Conservation (phyloP, 92 coral and sea anemone genomes). For the Phenganax subtilis region DNA sequence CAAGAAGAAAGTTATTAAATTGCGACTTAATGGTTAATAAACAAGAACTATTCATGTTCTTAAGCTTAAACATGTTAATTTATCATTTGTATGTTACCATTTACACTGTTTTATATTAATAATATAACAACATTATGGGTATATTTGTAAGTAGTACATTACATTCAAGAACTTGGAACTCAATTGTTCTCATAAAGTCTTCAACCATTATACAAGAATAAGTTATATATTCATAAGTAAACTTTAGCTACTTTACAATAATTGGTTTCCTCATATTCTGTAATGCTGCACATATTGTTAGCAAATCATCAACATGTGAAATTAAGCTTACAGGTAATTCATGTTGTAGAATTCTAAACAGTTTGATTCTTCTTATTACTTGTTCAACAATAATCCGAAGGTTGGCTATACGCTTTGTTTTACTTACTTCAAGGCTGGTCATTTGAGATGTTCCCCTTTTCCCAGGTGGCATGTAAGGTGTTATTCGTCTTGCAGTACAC, state of each 20-base stretch:
- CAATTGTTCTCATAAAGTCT: too few species aligned
- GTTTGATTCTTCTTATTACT: neutral
- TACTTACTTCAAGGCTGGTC: constrained; percentile 2
- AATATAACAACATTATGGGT: too few species aligned
- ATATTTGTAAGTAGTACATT: too few species aligned
- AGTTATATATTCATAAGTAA: too few species aligned
- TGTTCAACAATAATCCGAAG: neutral
- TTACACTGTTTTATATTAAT: too few species aligned
- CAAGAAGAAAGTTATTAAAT: too few species aligned
- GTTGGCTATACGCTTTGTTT: neutral
- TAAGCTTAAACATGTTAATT: too few species aligned
- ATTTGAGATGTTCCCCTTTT: constrained; percentile 1
- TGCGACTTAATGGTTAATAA: too few species aligned
- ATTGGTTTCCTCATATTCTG: constrained; percentile 6
- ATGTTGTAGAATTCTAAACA: neutral
- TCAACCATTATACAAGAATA: too few species aligned
- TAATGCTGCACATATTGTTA: constrained; percentile 1
- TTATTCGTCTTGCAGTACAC: neutral
- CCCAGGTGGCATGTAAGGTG: neutral
- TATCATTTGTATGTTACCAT: too few species aligned
- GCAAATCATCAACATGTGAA: neutral
- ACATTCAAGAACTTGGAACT: too few species aligned
- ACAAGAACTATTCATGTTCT: too few species aligned
- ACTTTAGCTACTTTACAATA: neutral
- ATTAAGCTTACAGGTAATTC: constrained; percentile 9